Evolutionary conservation across 2,797 vertebrate species (phyloP).

Genomic region (Sebastes flavidus): DNA sequence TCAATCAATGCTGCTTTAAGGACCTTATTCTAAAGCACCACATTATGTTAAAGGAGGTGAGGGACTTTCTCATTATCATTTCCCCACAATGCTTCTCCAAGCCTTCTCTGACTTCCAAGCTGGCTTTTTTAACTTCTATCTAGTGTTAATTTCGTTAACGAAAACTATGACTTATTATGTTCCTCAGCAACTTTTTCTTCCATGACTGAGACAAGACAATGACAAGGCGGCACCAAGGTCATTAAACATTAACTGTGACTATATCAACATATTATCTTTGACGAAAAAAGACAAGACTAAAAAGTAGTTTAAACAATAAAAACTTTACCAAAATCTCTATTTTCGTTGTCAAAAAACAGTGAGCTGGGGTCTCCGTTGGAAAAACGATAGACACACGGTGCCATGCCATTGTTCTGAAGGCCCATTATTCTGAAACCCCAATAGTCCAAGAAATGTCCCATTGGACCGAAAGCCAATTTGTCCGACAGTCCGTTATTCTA

Average conservation of each 20-base stretch:
- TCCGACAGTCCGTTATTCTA: not conserved
- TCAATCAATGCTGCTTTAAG: not conserved
- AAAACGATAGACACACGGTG: no score
- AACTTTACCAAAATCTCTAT: no score
- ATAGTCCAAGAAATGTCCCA: not conserved
- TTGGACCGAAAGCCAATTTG: not conserved
- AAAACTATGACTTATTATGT: no score
- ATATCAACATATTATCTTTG: not conserved
- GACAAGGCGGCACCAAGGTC: accelerated
- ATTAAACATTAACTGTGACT: not conserved
- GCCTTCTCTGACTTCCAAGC: no score
- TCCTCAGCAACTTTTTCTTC: not conserved
- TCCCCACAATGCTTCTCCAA: not conserved
- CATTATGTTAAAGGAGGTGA: not conserved
- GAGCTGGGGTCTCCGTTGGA: accelerated
- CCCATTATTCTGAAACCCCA: not conserved
- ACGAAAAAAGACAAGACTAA: no score
- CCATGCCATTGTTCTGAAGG: no score
- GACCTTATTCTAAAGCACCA: not conserved
- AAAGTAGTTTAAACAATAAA: no score
- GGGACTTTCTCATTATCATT: not conserved
- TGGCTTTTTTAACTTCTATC: no score
- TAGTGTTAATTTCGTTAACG: no score
- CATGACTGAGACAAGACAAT: not conserved
- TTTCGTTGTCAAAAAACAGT: accelerated